Evolutionary conservation across 1,140 invertebrate species (phyloP), one percentile per base, ranked within the genome.

Genomic region (Gonioctena quinquepunctata): DNA sequence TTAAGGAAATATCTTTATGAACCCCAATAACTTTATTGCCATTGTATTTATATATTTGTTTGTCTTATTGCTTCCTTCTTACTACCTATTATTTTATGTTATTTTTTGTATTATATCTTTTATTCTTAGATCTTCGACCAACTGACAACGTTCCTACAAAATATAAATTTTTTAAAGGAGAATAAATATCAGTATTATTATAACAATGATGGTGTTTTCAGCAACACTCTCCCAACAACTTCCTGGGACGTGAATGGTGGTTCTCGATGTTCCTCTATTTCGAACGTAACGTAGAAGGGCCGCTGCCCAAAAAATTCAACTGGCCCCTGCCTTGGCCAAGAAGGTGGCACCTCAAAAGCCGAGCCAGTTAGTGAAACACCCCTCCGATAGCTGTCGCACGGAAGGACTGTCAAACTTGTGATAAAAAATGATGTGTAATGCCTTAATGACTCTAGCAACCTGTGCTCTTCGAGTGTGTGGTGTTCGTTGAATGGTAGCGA

Each of bases 271-370:
- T 96, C 82, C 86, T 87, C 77, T 95, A 94, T 86, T 94, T 96
- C 83, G 94, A 96, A 84, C 88, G 89, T 69, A 95, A 94, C 83
- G 92, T 95, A 21, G 89, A 88, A 69, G 93, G 90, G 48, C 89
- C 89, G 62, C 86, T 96, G 66, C 94, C 93, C 65, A 86, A 91
- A 70, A 90, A 93, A 77, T 95, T 93, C 83, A 91, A 94, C 81
- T 94, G 93, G 92, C 94, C 94, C 73, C 86, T 95, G 72, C 91
- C 93, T 18, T 93, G 91, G 91, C 92, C 92, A 69, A 86, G 91
- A 81, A 83, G 87, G 73, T 89, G 90, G 81, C 84, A 87, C 78
- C 83, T 88, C 79, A 89, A 90, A 82, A 82, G 80, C 69, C 73
- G 81, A 27, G 80, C 77, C 64, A 83, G 80, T 83, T 83, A 83